Evolutionary conservation across 2,113 vertebrate species (phyloP), one percentile per base, ranked within the genome.

Genomic region (Pipa parva): DNA sequence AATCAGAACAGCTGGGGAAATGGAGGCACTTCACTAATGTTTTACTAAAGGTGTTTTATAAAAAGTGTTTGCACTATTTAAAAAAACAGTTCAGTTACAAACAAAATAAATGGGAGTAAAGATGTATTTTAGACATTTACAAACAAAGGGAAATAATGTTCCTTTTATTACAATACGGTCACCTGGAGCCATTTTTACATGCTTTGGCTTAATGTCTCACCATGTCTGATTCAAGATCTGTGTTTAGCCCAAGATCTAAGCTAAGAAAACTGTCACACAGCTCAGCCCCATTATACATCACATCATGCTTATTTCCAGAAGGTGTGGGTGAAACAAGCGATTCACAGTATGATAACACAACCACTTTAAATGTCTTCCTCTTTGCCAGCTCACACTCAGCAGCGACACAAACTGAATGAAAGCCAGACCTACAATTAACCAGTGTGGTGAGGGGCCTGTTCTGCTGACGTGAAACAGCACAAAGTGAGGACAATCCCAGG

Each of bases 281-380:
- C 52, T 59, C 25, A 26, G 28, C 65, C 39, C 50, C 25, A 51
- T 68, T 59, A 46, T 31, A 28, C 20, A 59, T 28, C 65, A 39
- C 45, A 22, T 60, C 56, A 51, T 39, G 65, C 59, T 59, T 68
- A 68, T 68, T 68, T 68, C 52, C 65, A 59, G 65, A 57, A 57
- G 56, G 45, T 59, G 65, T 68, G 65, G 65, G 65, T 68, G 56
- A 68, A 67, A 68, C 52, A 60, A 68, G 56, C 59, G 46, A 46
- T 51, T 25, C 65, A 24, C 65, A 60, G 65, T 60, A 26, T 48
- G 22, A 42, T 60, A 51, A 31, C 65, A 59, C 45, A 68, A 68
- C 65, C 65, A 68, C 65, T 68, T 68, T 68, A 68, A 68, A 57
- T 68, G 65, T 68, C 65, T 68, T 39, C 48, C 56, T 52, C 65